phyloP scores from a whole-genome alignment of 1,140 invertebrate genomes.

The Holotrichia oblita region DNA sequence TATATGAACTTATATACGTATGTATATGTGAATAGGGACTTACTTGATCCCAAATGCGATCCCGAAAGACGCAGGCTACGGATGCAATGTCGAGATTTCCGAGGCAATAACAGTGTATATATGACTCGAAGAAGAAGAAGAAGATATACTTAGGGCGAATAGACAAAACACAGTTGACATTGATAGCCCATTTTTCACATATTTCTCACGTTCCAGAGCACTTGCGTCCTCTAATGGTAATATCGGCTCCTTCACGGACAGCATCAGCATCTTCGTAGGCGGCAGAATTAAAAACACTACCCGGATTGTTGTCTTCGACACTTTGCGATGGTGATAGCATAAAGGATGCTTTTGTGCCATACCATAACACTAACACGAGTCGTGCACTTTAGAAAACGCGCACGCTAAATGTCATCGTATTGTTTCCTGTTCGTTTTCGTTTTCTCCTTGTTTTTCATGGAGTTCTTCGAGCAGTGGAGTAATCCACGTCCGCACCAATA shows the following conservation, averaged over 20 bases:
- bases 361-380: constrained; percentile 10
- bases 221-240: neutral
- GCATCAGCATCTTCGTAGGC: constrained; percentile 14
- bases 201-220: constrained; percentile 28
- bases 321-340: constrained; percentile 1
- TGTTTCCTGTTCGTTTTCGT: constrained; percentile 16
- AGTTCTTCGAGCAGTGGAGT: neutral
- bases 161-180: constrained; percentile 36
- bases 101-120: neutral
- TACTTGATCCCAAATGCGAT: constrained; percentile 27
- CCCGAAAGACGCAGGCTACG: neutral
- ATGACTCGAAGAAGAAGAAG: neutral
- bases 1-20: neutral
- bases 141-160: neutral
- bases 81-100: neutral
- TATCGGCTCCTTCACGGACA: neutral
- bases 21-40: neutral
- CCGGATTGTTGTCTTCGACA: constrained; percentile 2
- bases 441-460: neutral
- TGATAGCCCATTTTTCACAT: constrained; percentile 33
- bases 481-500: constrained; percentile 23
- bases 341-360: constrained; percentile 31
- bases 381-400: neutral
- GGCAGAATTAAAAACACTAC: constrained; percentile 21
- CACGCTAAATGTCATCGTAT: neutral